Evolutionary conservation across 2,113 vertebrate species (phyloP).

Genomic region (Caranx melampygus): DNA sequence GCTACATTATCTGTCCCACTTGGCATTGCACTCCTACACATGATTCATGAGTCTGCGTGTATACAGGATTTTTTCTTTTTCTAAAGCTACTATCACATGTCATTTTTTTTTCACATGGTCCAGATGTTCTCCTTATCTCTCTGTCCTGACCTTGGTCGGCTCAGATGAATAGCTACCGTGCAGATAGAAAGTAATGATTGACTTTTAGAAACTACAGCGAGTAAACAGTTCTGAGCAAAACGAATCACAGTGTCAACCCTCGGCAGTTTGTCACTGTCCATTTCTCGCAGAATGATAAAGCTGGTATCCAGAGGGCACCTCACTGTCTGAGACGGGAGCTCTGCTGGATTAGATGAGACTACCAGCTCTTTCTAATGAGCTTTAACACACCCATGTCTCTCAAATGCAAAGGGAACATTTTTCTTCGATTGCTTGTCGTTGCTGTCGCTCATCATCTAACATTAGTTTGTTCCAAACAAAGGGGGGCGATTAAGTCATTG

Average conservation of each 20-base stretch:
- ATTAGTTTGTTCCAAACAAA: constrained; percentile 36
- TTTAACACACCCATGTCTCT: constrained; percentile 16
- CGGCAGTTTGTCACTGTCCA: constrained; percentile 40
- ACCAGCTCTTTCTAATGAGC: constrained; percentile 26
- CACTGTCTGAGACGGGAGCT: constrained; percentile 27
- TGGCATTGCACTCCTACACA: constrained; percentile 7
- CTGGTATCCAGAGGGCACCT: constrained; percentile 16
- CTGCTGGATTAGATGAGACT: constrained; percentile 32
- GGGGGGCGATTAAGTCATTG: constrained; percentile 51
- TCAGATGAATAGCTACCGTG: neutral
- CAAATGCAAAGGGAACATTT: constrained; percentile 7
- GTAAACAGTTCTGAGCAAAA: neutral
- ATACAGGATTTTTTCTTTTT: neutral
- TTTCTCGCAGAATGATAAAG: constrained; percentile 41
- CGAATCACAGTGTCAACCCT: constrained; percentile 18
- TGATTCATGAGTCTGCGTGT: constrained; percentile 9
- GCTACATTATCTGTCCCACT: neutral
- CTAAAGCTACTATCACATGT: constrained; percentile 3
- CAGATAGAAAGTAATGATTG: neutral
- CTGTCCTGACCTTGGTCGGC: neutral
- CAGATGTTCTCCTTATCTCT: neutral
- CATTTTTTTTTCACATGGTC: neutral
- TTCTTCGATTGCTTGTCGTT: constrained; percentile 33
- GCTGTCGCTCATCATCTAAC: constrained; percentile 21
- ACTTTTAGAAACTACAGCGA: constrained; percentile 15